Evolutionary conservation across 2,113 vertebrate species (phyloP).

Genomic region (Camelus dromedarius): DNA sequence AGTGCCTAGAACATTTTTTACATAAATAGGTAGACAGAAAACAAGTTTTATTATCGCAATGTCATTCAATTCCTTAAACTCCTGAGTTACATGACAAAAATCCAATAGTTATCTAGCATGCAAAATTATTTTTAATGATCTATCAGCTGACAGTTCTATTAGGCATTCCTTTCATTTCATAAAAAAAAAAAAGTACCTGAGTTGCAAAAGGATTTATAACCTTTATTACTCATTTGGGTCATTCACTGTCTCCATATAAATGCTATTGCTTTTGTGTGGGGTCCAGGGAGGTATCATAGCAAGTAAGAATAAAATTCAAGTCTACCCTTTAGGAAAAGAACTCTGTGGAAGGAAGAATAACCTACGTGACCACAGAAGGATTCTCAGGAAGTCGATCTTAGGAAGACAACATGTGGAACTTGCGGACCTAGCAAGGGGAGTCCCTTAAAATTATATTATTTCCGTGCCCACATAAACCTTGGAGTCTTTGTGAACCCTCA

Average conservation of each 20-base stretch:
- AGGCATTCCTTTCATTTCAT: constrained; percentile 43
- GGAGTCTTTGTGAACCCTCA: not conserved
- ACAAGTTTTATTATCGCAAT: constrained; percentile 45
- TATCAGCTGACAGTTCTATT: constrained; percentile 25
- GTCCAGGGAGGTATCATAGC: not conserved
- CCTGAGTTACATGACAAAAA: constrained; percentile 57
- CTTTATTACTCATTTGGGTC: not conserved
- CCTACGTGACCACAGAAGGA: not conserved
- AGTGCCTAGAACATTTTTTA: constrained; percentile 55
- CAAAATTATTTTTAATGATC: constrained; percentile 71
- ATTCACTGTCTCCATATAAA: constrained; percentile 24
- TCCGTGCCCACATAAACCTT: not conserved
- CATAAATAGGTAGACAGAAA: constrained; percentile 54
- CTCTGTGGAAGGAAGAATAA: not conserved
- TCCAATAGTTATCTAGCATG: constrained; percentile 52
- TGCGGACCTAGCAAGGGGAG: not conserved
- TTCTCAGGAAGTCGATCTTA: not conserved
- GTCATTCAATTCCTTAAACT: constrained; percentile 63
- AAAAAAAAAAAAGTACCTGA: not conserved
- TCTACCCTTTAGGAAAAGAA: not conserved
- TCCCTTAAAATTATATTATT: not conserved
- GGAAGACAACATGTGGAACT: not conserved
- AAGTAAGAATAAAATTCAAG: not conserved
- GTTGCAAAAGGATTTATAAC: constrained; percentile 43
- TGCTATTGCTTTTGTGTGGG: not conserved